Base-by-base conservation (phyloP, 2,888 invertebrate species). In the Aethes cnicana region DNA sequence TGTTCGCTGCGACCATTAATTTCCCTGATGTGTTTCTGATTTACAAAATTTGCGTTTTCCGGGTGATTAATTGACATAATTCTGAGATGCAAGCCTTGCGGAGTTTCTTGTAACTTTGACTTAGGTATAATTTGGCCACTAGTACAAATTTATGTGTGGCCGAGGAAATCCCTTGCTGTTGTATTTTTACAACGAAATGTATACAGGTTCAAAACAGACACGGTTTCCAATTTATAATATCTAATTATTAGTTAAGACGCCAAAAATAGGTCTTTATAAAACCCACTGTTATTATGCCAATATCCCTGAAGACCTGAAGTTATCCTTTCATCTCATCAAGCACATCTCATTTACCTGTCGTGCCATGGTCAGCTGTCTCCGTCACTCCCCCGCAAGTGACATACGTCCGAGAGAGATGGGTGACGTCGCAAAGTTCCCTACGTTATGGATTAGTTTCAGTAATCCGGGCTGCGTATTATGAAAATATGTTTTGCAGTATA, bases 391-490 rank as follows among this genome's bases (percentile, higher is more conserved):
- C 2, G 5, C 2, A 14, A 20, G 12, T 7, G 7, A 7, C 17
- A 18, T 18, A 30, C 3, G 43, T 9, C 7, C 25, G 36, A 50
- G 30, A 9, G 30, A 43, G 37, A 37, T 14, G 6, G 43, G 7
- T 28, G 36, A 14, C n/a, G 9, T 4, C 14, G 14, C 23, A n/a
- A 26, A 23, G 12, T 12, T 28, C 18, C 25, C 25, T 14, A 16
- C 42, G 12, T 42, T 50, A 50, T 30, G 36, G 36, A 43, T 50
- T 41, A 21, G 42, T n/a, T n/a, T n/a, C n/a, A 42, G 42, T 36
- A 28, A 28, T 23, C 35, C 21, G n/a, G 11, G 16, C 7, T n/a
- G 48, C 41, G 41, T 41, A 48, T 20, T 41, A 18, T 7, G 41
- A 11, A 12, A 37, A 16, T 8, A 7, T 14, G 8, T 14, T 33